phyloP scores from a whole-genome alignment of 2,113 vertebrate genomes.

The Hippocampus mohnikei region DNA sequence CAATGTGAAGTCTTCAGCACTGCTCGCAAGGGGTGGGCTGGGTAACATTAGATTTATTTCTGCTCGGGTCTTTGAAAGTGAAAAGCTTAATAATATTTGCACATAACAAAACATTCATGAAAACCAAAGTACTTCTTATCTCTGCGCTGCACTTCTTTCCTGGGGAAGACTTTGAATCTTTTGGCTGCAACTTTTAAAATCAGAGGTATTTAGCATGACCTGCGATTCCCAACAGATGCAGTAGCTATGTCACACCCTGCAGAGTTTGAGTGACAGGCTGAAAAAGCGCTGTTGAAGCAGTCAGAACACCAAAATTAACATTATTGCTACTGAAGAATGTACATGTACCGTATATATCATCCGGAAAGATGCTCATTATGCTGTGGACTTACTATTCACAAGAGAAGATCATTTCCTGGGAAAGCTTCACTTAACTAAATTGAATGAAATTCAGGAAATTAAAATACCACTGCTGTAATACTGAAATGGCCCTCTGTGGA shows the following conservation, averaged over 20 bases:
- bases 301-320: not conserved
- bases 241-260: not conserved
- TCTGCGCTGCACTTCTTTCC: not conserved
- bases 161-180: not conserved
- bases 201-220: not conserved
- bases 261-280: constrained; percentile 9
- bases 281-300: not conserved
- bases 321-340: not conserved
- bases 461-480: constrained; percentile 24
- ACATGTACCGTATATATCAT: not conserved
- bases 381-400: constrained; percentile 6
- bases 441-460: constrained; percentile 16
- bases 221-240: not conserved
- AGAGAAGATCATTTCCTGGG: not conserved
- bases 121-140: not conserved
- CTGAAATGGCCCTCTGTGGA: constrained; percentile 32
- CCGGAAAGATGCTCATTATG: constrained; percentile 9
- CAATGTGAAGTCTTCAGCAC: constrained; percentile 31
- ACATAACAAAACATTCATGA: not conserved
- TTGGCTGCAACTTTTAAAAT: not conserved
- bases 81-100: constrained; percentile 2
- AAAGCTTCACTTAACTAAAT: constrained; percentile 9
- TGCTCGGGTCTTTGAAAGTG: constrained; percentile 10
- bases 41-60: constrained; percentile 14
- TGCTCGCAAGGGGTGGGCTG: constrained; percentile 12